Evolutionary conservation across 2,888 invertebrate species (phyloP).

Genomic region (Acanthopleura granulata): DNA sequence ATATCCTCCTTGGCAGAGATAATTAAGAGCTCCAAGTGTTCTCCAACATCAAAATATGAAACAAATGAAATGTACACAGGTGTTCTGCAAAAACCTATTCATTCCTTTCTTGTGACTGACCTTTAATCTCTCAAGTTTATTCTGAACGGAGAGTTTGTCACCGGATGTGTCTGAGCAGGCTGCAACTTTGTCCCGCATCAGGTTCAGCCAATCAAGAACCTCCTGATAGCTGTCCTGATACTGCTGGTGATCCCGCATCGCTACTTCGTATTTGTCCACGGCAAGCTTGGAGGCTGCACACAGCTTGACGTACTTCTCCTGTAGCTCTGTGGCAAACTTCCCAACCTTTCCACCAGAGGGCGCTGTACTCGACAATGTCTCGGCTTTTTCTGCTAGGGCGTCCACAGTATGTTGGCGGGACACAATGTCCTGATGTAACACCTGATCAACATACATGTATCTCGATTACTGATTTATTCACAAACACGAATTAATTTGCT

Average conservation of each 20-base stretch:
- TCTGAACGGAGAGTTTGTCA: constrained; percentile 75
- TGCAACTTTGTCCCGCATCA: constrained; percentile 54
- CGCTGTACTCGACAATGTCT: constrained; percentile 74
- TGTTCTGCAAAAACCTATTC: too few relatives aligned
- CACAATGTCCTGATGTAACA: constrained; percentile 84
- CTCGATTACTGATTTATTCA: too few relatives aligned
- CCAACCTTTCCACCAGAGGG: constrained; percentile 54
- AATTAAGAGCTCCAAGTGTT: too few relatives aligned
- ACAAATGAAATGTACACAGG: too few relatives aligned
- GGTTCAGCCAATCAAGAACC: constrained; percentile 83
- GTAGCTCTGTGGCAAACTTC: constrained; percentile 57
- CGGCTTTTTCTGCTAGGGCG: constrained; percentile 84
- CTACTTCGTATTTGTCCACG: constrained; percentile 85
- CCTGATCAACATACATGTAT: constrained; percentile 52
- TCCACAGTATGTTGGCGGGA: constrained; percentile 88
- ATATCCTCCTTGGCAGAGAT: too few relatives aligned
- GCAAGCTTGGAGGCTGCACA: constrained; percentile 74
- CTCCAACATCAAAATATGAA: too few relatives aligned
- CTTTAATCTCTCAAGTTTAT: constrained; percentile 66
- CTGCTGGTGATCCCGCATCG: constrained; percentile 87
- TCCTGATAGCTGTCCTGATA: constrained; percentile 81
- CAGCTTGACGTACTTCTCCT: constrained; percentile 54
- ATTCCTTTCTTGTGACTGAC: too few relatives aligned
- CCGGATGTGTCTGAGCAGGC: constrained; percentile 73
- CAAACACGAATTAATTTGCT: too few relatives aligned